phyloP scores from a whole-genome alignment of 2,888 invertebrate species.

The Trichogramma evanescens region DNA sequence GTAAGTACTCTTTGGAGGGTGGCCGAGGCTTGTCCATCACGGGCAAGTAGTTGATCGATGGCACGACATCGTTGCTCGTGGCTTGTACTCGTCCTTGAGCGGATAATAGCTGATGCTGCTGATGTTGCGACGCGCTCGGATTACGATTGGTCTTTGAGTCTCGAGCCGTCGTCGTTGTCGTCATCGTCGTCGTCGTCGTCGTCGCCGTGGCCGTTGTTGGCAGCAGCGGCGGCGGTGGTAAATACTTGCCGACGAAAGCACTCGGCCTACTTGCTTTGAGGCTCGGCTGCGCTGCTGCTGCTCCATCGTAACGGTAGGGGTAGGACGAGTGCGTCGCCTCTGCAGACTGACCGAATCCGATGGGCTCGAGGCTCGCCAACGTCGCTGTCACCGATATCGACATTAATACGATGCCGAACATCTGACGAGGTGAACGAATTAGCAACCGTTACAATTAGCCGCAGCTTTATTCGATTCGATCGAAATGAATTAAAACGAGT shows the following conservation, averaged over 20 bases:
- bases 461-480: too few relatives aligned
- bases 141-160: too few relatives aligned
- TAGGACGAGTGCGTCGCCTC: slow-evolving; percentile 21
- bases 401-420: too few relatives aligned
- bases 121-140: too few relatives aligned
- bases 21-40: slow-evolving; percentile 29
- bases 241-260: slow-evolving; percentile 17
- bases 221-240: slow-evolving; percentile 21
- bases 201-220: slow-evolving; percentile 20
- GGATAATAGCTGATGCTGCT: too few relatives aligned
- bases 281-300: not conserved
- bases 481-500: too few relatives aligned
- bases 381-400: not conserved
- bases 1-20: slow-evolving; percentile 24
- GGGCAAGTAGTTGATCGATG: slow-evolving; percentile 48
- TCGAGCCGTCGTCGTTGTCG: too few relatives aligned
- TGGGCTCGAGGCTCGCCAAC: slow-evolving; percentile 33
- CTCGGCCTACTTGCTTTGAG: not conserved
- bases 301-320: not conserved
- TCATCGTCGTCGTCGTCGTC: not conserved
- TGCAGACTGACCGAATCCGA: slow-evolving; percentile 32
- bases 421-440: too few relatives aligned
- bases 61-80: slow-evolving; percentile 10
- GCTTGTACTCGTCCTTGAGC: too few relatives aligned
- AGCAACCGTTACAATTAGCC: too few relatives aligned